Conservation (phyloP, 2,797 vertebrate species). For the Hephaestus fuliginosus region DNA sequence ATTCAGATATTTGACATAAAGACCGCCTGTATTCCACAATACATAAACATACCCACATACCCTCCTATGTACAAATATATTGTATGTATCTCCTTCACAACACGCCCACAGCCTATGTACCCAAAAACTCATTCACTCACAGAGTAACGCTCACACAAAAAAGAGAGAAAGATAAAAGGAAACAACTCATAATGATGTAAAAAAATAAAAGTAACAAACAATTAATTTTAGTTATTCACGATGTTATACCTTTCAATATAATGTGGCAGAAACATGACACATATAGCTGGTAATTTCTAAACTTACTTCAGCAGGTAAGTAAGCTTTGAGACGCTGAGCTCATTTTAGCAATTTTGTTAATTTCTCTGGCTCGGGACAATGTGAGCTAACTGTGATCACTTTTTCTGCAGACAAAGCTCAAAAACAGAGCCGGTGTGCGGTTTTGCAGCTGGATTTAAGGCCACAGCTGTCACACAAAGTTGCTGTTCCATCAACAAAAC, state of each 20-base stretch:
- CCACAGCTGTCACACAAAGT: conserved; percentile 11
- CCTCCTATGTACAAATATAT: conserved; percentile 27
- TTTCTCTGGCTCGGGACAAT: neutral
- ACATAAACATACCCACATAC: conserved; percentile 30
- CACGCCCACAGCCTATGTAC: conserved; percentile 41
- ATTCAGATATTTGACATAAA: neutral
- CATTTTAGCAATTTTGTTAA: neutral
- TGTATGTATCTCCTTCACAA: conserved; percentile 36
- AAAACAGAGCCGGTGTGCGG: neutral
- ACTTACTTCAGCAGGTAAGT: too few relatives aligned
- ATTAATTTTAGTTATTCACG: neutral
- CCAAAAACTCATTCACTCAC: conserved; percentile 25
- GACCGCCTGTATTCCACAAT: conserved; percentile 10
- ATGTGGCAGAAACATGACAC: neutral
- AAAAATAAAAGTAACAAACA: neutral
- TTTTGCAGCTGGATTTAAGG: neutral
- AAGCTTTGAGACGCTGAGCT: neutral
- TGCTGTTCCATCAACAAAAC: conserved; percentile 1
- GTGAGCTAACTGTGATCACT: neutral
- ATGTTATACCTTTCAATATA: neutral
- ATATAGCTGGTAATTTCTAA: neutral
- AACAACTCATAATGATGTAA: neutral
- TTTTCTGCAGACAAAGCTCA: conserved; percentile 9
- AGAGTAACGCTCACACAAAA: neutral
- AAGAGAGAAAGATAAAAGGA: neutral